These are phyloP conservation scores for Merodon equestris DNA, from an alignment of 2,888 invertebrate genomes.

Conservation along the genomic window DNA sequence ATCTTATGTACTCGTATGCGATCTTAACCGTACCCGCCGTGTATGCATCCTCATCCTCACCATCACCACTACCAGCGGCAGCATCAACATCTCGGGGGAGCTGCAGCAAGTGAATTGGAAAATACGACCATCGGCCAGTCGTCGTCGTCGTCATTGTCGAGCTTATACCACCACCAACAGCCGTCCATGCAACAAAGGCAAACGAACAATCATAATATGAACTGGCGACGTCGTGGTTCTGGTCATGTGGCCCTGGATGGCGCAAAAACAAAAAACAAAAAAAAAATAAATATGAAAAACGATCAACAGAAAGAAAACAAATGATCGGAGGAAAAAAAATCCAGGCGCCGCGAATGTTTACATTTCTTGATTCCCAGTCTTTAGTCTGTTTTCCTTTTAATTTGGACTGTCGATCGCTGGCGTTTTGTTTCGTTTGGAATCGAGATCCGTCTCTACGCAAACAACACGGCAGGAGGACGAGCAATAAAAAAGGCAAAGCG, in stretches of 20 bases:
- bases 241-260: slow-evolving; percentile 25
- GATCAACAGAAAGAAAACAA: slow-evolving; percentile 37
- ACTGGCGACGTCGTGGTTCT: slow-evolving; percentile 54
- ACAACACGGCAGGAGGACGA: slow-evolving; percentile 22
- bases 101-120: slow-evolving; percentile 57
- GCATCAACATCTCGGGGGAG: slow-evolving; percentile 18
- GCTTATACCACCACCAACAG: slow-evolving; percentile 17
- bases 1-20: slow-evolving; percentile 4
- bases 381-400: slow-evolving; percentile 13
- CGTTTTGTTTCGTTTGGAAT: slow-evolving; percentile 14
- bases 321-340: slow-evolving; percentile 50
- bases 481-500: slow-evolving; percentile 2
- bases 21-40: too few species aligned
- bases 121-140: slow-evolving; percentile 34
- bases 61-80: too few species aligned
- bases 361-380: slow-evolving; percentile 31
- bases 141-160: slow-evolving; percentile 16
- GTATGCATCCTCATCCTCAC: slow-evolving; percentile 4
- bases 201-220: slow-evolving; percentile 61
- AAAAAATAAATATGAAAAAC: too few species aligned
- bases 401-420: slow-evolving; percentile 19
- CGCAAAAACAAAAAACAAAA: slow-evolving; percentile 43
- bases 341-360: slow-evolving; percentile 63
- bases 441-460: slow-evolving; percentile 3
- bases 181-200: slow-evolving; percentile 35